Conservation (phyloP, 2,797 vertebrate species). For the Melanogrammus aeglefinus region DNA sequence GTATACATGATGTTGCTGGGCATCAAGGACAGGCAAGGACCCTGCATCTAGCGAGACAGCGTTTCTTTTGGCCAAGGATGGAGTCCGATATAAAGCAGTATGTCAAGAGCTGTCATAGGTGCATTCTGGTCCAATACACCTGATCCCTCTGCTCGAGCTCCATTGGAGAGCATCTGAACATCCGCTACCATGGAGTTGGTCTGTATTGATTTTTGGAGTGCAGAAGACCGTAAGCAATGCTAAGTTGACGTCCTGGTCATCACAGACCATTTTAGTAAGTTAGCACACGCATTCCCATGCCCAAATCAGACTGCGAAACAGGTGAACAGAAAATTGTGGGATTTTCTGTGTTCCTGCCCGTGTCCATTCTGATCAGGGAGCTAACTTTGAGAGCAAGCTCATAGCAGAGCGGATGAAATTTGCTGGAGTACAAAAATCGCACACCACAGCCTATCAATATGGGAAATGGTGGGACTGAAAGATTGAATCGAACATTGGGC, state of each 20-base stretch:
- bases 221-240: not conserved
- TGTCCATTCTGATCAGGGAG: not conserved
- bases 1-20: too few relatives aligned
- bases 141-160: not conserved
- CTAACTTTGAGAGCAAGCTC: not conserved
- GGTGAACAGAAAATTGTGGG: not conserved
- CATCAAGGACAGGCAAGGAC: too few relatives aligned
- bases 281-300: not conserved
- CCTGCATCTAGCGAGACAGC: too few relatives aligned
- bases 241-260: not conserved
- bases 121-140: not conserved
- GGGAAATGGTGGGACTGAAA: slow-evolving; percentile 11
- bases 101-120: not conserved
- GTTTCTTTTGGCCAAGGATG: too few relatives aligned
- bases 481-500: slow-evolving; percentile 29
- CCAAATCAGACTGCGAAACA: not conserved
- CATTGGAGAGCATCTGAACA: not conserved
- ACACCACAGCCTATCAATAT: not conserved
- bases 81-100: too few relatives aligned
- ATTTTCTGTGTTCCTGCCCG: not conserved
- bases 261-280: slow-evolving; percentile 30
- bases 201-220: not conserved
- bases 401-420: not conserved
- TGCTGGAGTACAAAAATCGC: not conserved
- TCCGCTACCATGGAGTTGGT: not conserved